Percentiles rank a stretch among this genome's conserved stretches.
Conservation (phyloP, 2,888 invertebrate species). For the Papilio protenor region DNA sequence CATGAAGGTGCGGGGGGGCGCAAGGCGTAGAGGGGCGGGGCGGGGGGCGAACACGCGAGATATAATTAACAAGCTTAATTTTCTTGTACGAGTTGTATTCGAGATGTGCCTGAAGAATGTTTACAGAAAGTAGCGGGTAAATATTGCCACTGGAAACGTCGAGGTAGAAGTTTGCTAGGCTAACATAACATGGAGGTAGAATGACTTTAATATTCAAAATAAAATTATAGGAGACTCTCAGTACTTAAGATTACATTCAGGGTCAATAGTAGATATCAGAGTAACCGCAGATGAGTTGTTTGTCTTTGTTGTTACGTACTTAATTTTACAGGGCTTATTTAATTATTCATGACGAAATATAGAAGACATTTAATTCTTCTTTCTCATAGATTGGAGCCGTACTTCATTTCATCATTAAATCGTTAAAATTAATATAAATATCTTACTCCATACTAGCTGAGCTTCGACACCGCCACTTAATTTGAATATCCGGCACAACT, state of each 20-base stretch:
- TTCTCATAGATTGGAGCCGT: background rate
- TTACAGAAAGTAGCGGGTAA: constrained; percentile 82
- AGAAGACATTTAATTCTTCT: background rate
- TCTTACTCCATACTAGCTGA: constrained; percentile 57
- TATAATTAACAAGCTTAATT: constrained; percentile 82
- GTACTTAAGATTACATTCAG: too few relatives aligned
- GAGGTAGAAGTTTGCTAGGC: constrained; percentile 73
- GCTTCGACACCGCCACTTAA: constrained; percentile 77
- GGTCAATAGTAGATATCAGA: too few relatives aligned
- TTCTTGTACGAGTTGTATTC: constrained; percentile 78
- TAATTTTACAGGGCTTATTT: too few relatives aligned
- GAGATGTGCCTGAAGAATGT: constrained; percentile 70
- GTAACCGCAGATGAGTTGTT: too few relatives aligned
- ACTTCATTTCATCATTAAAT: background rate
- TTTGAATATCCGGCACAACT: constrained; percentile 80
- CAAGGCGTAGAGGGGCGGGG: background rate
- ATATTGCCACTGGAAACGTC: constrained; percentile 72
- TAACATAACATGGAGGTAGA: constrained; percentile 53
- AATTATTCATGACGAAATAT: too few relatives aligned
- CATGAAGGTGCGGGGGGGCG: constrained; percentile 46
- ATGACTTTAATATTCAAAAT: constrained; percentile 31
- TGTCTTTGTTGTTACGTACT: too few relatives aligned
- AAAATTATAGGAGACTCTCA: too few relatives aligned
- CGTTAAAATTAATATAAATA: constrained; percentile 30
- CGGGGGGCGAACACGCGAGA: constrained; percentile 58